These are phyloP conservation scores for Perca flavescens DNA, from an alignment of 2,113 vertebrate species.

Conservation along the genomic window DNA sequence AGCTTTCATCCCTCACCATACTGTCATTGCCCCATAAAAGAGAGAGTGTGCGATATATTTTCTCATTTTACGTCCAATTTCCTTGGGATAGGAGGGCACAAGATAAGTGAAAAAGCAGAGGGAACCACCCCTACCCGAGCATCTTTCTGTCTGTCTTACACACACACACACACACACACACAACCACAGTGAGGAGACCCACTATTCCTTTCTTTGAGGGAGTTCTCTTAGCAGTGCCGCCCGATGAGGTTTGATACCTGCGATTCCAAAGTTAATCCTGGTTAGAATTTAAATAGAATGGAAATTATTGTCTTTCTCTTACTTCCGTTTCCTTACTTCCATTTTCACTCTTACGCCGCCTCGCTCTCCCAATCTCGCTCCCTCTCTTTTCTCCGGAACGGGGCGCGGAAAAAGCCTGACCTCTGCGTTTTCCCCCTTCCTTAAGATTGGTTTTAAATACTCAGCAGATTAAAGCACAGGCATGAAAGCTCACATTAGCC, in stretches of 20 bases:
- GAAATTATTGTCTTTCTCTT: conserved; percentile 77
- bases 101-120: conserved; percentile 77
- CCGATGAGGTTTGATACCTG: conserved; percentile 80
- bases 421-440: conserved; percentile 82
- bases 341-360: conserved; percentile 47
- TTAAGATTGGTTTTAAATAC: conserved; percentile 87
- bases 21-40: conserved; percentile 63
- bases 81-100: conserved; percentile 46
- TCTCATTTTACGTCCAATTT: conserved; percentile 69
- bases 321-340: conserved; percentile 52
- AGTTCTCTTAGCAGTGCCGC: conserved; percentile 44
- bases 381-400: conserved; percentile 48
- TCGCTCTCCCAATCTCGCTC: conserved; percentile 57
- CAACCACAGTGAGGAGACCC: conserved; percentile 34
- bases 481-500: conserved; percentile 86
- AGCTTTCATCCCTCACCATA: conserved; percentile 75
- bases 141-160: conserved; percentile 23
- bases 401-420: conserved; percentile 78
- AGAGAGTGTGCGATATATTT: conserved; percentile 54
- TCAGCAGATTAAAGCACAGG: conserved; percentile 85
- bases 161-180: conserved; percentile 15
- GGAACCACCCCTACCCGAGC: conserved; percentile 43
- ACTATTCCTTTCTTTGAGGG: conserved; percentile 69
- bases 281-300: conserved; percentile 80
- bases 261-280: conserved; percentile 81